These are phyloP conservation scores for Meloidogyne floridensis DNA, from an alignment of 1,140 invertebrate species.

Conservation along the genomic window DNA sequence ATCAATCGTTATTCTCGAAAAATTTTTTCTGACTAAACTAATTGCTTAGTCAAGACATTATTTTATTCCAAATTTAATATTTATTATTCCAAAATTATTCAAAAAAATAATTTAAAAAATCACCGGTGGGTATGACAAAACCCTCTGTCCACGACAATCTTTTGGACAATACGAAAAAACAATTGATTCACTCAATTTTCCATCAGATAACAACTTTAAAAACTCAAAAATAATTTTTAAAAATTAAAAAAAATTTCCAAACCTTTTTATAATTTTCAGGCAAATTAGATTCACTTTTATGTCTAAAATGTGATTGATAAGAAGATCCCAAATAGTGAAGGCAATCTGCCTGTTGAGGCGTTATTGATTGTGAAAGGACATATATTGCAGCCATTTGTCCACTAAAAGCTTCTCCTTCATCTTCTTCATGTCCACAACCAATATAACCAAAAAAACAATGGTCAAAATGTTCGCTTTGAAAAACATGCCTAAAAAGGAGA, in stretches of 20 bases:
- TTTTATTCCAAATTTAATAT: too few relatives aligned
- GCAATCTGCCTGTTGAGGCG: constrained; percentile 76
- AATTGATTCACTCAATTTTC: constrained; percentile 89
- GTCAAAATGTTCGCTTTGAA: constrained; percentile 82
- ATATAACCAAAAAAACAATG: constrained; percentile 83
- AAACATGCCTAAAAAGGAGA: constrained; percentile 44
- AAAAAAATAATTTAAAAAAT: neutral
- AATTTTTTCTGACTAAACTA: neutral
- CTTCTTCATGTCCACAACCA: constrained; percentile 70
- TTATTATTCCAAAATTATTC: too few relatives aligned
- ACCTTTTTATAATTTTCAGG: constrained; percentile 64
- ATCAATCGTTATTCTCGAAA: neutral
- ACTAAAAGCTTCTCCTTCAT: constrained; percentile 81
- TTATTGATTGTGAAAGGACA: constrained; percentile 92
- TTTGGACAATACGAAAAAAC: constrained; percentile 99
- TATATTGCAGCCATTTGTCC: constrained; percentile 99
- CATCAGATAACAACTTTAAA: constrained; percentile 91
- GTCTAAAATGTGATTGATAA: constrained; percentile 64
- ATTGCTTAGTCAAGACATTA: too few relatives aligned
- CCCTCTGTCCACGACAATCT: constrained; percentile 84
- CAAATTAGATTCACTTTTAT: constrained; percentile 64
- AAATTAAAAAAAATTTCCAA: neutral
- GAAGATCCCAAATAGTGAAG: constrained; percentile 62
- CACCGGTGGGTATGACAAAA: neutral
- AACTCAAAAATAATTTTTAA: neutral